These are phyloP conservation scores for Disparrhopalites patrizii DNA, from an alignment of 2,888 invertebrate genomes.

Conservation along the genomic window DNA sequence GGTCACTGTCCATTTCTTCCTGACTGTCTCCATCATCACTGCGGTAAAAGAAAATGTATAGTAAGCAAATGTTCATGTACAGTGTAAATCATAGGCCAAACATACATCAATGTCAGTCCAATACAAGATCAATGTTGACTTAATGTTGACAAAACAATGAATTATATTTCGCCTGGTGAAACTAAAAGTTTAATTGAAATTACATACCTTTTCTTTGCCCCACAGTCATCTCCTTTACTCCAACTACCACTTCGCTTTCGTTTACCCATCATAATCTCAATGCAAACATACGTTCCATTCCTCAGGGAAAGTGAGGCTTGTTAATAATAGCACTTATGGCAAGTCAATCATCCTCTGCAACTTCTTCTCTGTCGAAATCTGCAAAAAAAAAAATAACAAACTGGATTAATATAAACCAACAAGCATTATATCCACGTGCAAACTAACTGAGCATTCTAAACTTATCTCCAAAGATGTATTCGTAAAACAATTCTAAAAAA, in stretches of 20 bases:
- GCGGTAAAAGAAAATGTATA: slow-evolving; percentile 5
- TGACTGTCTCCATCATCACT: slow-evolving; percentile 48
- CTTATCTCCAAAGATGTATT: too few species aligned
- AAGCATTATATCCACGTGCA: too few species aligned
- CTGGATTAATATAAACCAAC: too few species aligned
- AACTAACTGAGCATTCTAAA: too few species aligned
- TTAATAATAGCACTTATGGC: too few species aligned
- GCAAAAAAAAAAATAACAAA: too few species aligned
- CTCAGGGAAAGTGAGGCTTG: neutral
- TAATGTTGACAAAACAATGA: neutral
- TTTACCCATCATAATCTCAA: slow-evolving; percentile 39
- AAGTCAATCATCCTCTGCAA: too few species aligned
- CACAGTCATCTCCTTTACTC: slow-evolving; percentile 40
- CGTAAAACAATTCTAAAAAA: too few species aligned
- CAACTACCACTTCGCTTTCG: slow-evolving; percentile 45
- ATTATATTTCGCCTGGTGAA: too few species aligned
- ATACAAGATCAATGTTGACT: neutral
- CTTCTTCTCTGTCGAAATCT: too few species aligned
- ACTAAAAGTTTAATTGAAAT: too few species aligned
- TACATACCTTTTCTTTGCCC: slow-evolving; percentile 40
- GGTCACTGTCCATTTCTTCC: slow-evolving; percentile 44
- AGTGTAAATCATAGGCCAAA: neutral
- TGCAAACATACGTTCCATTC: neutral
- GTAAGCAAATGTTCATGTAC: neutral
- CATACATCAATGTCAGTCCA: too few species aligned